A percentile compares a stretch with the other conserved stretches of the same genome.
These are phyloP conservation scores for Margaritifera margaritifera DNA, from an alignment of 2,888 invertebrate genomes.

Conservation along the genomic window DNA sequence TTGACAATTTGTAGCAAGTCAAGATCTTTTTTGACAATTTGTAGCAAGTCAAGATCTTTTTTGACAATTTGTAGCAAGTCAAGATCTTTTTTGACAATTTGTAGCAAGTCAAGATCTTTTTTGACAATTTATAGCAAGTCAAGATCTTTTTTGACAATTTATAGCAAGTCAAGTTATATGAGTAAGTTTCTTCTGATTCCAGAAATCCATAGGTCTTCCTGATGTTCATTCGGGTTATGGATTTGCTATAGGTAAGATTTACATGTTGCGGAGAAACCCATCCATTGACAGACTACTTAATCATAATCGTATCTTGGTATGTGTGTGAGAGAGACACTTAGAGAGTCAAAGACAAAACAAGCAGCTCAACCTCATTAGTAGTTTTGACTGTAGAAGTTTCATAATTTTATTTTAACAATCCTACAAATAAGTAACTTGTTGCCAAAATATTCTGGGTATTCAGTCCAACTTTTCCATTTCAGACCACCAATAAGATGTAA, in stretches of 20 bases:
- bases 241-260: slow-evolving; percentile 90
- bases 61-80: background rate
- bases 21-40: too few relatives aligned
- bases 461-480: too few relatives aligned
- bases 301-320: too few relatives aligned
- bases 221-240: slow-evolving; percentile 99
- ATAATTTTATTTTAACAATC: too few relatives aligned
- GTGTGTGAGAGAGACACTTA: too few relatives aligned
- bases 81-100: too few relatives aligned
- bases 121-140: background rate
- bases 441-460: too few relatives aligned
- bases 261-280: background rate
- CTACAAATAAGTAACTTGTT: too few relatives aligned
- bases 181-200: slow-evolving; percentile 34
- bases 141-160: background rate
- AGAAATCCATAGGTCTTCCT: slow-evolving; percentile 91
- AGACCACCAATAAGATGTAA: too few relatives aligned
- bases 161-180: background rate
- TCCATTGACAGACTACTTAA: background rate
- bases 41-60: background rate
- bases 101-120: background rate
- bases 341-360: too few relatives aligned
- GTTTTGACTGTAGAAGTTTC: too few relatives aligned
- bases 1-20: background rate
- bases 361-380: too few relatives aligned